phyloP scores from a whole-genome alignment of 2,797 vertebrate species.

The Menidia menidia region DNA sequence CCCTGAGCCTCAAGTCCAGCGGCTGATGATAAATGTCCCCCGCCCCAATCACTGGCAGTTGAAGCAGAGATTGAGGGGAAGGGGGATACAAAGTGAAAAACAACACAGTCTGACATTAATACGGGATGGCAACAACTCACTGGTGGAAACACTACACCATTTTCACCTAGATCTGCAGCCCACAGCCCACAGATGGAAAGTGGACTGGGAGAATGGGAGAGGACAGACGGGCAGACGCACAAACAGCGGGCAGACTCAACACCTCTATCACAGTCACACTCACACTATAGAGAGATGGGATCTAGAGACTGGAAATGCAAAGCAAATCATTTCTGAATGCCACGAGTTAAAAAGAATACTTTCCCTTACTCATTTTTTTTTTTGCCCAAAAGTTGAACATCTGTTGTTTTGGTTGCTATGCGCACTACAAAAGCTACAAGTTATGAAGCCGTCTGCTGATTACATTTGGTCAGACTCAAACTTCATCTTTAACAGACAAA shows the following conservation, averaged over 20 bases:
- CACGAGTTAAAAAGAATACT: constrained; percentile 33
- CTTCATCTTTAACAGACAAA: constrained; percentile 54
- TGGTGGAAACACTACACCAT: constrained; percentile 74
- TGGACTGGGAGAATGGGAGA: constrained; percentile 65
- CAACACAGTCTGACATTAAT: constrained; percentile 67
- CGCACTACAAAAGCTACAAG: constrained; percentile 39
- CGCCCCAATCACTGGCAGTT: constrained; percentile 52
- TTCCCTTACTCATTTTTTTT: constrained; percentile 1
- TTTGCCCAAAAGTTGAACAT: constrained; percentile 45
- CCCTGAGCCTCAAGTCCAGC: constrained; percentile 60
- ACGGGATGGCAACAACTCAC: constrained; percentile 82
- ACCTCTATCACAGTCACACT: constrained; percentile 69
- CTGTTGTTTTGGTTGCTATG: constrained; percentile 44
- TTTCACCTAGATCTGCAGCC: constrained; percentile 85
- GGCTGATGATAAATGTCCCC: constrained; percentile 62
- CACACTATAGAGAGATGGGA: constrained; percentile 61
- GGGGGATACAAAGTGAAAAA: constrained; percentile 60
- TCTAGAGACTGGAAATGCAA: constrained; percentile 46
- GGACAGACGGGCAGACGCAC: constrained; percentile 65
- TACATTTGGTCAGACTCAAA: constrained; percentile 47
- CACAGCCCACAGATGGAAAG: constrained; percentile 75
- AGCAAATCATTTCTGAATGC: constrained; percentile 37
- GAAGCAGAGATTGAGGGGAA: constrained; percentile 58
- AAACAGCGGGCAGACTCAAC: constrained; percentile 74
- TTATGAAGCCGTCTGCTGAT: constrained; percentile 58